Base-by-base conservation (phyloP, 2,797 vertebrate species). In the Borostomias antarcticus region DNA sequence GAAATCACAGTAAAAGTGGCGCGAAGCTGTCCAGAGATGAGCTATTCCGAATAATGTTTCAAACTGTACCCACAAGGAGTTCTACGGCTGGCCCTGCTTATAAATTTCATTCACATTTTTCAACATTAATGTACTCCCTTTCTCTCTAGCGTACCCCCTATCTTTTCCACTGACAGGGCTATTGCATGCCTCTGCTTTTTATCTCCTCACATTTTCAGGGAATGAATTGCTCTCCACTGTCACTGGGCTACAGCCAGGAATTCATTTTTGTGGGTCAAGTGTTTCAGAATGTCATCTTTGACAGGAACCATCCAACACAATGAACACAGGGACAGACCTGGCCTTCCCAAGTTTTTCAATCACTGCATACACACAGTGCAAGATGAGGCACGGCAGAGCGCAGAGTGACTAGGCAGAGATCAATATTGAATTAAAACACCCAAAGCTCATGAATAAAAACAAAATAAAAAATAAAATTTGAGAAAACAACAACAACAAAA, bases 181-280 rank as follows among this genome's bases (percentile, higher is more conserved):
- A 81, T 86, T 87, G 87, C 83, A 74, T 80, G 80, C 82, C 76
- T 80, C 70, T 78, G 77, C 83, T 88, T 89, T 90, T 90, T 86
- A 91, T 90, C 87, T 88, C 76, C 78, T 80, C 86, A 90, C 85
- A 88, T 89, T 91, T 90, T 90, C 82, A 62, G 81, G 82, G 85
- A 91, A 90, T 87, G 86, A 89, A 91, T 91, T 88, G 87, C 89
- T 91, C 86, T 72, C 50, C 76, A 84, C 86, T 88, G 91, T 89
- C 86, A 85, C 82, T 86, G 82, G 86, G 89, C 86, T 84, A 86
- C 80, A 82, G 86, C 88, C 88, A 85, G 87, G 86, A 91, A 91
- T 90, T 90, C 84, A 89, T 91, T 91, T 91, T 89, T 88, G 88
- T 87, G 90, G 89, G 89, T 91, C 90, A 92, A 91, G 86, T 90